Conservation (phyloP, 64 coral and sea anemone species). For the Acropora yongei region DNA sequence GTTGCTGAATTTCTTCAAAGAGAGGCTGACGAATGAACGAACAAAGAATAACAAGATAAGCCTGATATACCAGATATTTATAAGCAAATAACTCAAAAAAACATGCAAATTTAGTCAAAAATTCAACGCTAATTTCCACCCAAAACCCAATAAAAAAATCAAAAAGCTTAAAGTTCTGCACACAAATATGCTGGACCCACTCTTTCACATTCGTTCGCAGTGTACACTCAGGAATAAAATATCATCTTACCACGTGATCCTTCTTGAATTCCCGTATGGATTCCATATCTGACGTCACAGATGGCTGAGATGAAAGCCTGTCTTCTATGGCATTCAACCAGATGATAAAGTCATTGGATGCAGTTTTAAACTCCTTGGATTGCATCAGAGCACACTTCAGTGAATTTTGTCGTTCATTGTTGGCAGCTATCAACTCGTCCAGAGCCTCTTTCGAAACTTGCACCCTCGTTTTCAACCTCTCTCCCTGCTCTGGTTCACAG, state of each 20-base stretch:
- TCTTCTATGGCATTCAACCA: conserved; percentile 91
- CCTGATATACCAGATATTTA: background rate
- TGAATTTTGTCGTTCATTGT: conserved; percentile 77
- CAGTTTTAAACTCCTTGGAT: conserved; percentile 82
- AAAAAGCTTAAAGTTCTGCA: no score
- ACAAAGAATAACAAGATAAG: background rate
- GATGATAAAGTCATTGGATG: conserved; percentile 84
- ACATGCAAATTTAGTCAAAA: no score
- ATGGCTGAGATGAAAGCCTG: conserved; percentile 66
- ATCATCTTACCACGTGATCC: conserved; percentile 83
- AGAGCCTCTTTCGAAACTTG: conserved; percentile 69
- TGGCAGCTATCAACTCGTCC: conserved; percentile 61
- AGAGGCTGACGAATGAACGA: conserved; percentile 62
- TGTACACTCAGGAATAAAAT: background rate
- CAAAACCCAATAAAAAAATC: no score
- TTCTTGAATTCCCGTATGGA: conserved; percentile 81
- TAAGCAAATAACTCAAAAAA: background rate
- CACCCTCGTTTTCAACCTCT: conserved; percentile 45
- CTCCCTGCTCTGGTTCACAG: conserved; percentile 42
- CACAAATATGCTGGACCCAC: no score
- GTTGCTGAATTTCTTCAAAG: conserved; percentile 83
- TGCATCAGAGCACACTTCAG: conserved; percentile 78
- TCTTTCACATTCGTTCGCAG: no score
- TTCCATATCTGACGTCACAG: conserved; percentile 71
- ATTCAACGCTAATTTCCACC: no score